Percentiles rank a stretch among this genome's conserved stretches.
phyloP scores from a whole-genome alignment of 2,797 vertebrate genomes.

The Scomberomorus guttatus region DNA sequence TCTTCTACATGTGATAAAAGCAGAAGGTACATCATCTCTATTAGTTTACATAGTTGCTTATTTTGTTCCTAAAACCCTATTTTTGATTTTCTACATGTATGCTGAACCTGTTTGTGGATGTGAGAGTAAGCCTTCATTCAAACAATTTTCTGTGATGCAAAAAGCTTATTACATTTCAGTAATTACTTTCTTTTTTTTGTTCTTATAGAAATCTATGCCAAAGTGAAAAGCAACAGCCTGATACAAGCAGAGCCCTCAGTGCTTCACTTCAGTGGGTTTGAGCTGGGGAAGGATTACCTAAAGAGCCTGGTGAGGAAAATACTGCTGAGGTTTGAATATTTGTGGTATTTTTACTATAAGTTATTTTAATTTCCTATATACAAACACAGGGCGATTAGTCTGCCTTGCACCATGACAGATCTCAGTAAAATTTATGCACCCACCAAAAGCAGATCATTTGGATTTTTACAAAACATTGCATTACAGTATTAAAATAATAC shows the following conservation, averaged over 20 bases:
- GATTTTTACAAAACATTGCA: neutral
- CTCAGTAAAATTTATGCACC: neutral
- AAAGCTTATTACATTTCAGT: neutral
- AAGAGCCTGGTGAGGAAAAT: slow-evolving; percentile 88
- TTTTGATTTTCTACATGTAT: neutral
- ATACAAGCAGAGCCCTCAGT: slow-evolving; percentile 89
- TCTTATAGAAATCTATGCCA: slow-evolving; percentile 87
- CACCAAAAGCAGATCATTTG: neutral
- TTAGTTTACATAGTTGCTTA: neutral
- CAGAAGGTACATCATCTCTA: neutral
- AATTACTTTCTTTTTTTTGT: neutral
- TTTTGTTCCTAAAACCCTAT: neutral
- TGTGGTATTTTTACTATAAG: neutral
- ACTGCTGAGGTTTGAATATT: neutral
- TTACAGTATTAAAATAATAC: neutral
- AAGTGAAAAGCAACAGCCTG: slow-evolving; percentile 83
- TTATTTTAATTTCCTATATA: neutral
- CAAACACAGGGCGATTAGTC: too few species aligned
- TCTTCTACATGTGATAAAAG: neutral
- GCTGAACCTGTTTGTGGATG: neutral
- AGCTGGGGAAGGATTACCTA: slow-evolving; percentile 86
- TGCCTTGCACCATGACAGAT: too few species aligned
- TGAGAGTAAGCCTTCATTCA: neutral
- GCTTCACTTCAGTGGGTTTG: slow-evolving; percentile 93
- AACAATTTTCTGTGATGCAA: neutral